Base-by-base conservation (phyloP, 1,140 invertebrate genomes). In the Drosophila busckii region DNA sequence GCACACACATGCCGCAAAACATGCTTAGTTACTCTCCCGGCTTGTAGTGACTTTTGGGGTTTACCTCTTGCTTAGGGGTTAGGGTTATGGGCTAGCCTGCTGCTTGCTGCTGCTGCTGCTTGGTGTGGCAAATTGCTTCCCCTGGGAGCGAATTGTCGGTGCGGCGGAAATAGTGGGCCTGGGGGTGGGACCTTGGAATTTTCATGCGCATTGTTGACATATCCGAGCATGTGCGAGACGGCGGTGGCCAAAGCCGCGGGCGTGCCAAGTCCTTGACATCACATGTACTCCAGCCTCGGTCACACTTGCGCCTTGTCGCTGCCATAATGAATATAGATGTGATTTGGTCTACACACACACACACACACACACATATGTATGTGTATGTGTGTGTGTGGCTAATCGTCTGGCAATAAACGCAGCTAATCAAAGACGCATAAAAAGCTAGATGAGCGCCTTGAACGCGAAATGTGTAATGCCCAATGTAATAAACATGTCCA, bases 281-380 rank as follows among this genome's bases (percentile, higher is more conserved):
- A 54, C 56, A 60, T 53, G 50, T 60, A 40, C 56, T 45, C 31
- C 26, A n/a, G 20, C 15, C 22, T 29, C 9, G 6, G 26, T 19
- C 41, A 41, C 29, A 35, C 22, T 46, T 42, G 48, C 23, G 41
- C 32, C 15, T 26, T 32, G 31, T 37, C 26, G 17, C 59, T 61
- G 56, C 73, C 66, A 82, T 85, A 85, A 85, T 85, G 83, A 85
- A 85, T 85, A 85, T 85, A 85, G 75, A 85, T 85, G 70, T 75
- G 67, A 69, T 48, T 69, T 45, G 49, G 64, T 63, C n/a, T n/a
- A n/a, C n/a, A n/a, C n/a, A n/a, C n/a, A n/a, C n/a, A n/a, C n/a
- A n/a, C n/a, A n/a, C n/a, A n/a, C n/a, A n/a, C n/a, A n/a, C n/a
- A n/a, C n/a, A n/a, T n/a, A n/a, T 44, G 49, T n/a, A 52, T 54